Base-by-base conservation (phyloP, 2,113 vertebrate species). In the Pongo pygmaeus region DNA sequence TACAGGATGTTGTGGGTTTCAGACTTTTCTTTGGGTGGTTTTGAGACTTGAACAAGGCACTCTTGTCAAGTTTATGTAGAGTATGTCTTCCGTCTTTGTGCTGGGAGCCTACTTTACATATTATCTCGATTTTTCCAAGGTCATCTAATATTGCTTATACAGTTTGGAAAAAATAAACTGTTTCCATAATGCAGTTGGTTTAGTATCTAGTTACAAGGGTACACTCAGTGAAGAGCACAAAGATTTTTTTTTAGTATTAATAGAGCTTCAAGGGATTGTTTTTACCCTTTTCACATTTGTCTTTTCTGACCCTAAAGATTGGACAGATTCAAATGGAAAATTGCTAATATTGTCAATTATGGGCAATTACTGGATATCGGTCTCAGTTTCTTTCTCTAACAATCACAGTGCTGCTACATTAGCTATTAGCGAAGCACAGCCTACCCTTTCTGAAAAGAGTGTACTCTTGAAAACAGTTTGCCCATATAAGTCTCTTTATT, bases 291-390 rank as follows among this genome's bases (percentile, higher is more conserved):
- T 64, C 32, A 6, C 77, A 35, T 91, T 50, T 87, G 12, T 95
- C 61, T 70, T 81, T 96, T 43, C 78, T 61, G 52, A 23, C 5
- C 55, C 22, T 85, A 48, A 96, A 96, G 48, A 79, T 23, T 84
- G 32, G 84, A 93, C 22, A 96, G 77, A 43, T 67, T 96, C 96
- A 97, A 97, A 84, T 89, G 89, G 92, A 85, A 95, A 98, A 96
- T 98, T 69, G 90, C 72, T 35, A 32, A 93, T 93, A 88, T 43
- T 59, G 91, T 98, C 89, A 81, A 10, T 97, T 93, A 6, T 11
- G 64, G 89, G 55, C 93, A 96, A 93, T 87, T 61, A 46, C 97
- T 87, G 16, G 13, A 14, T 69, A n/a, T 88, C 61, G 70, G 52
- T 94, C 94, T 95, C 77, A 38, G 22, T 96, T 35, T 93, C 40